A percentile compares a stretch with the other conserved stretches of the same genome.
These are phyloP conservation scores for Lycaon pictus DNA, from an alignment of 2,113 vertebrate genomes.

Conservation along the genomic window DNA sequence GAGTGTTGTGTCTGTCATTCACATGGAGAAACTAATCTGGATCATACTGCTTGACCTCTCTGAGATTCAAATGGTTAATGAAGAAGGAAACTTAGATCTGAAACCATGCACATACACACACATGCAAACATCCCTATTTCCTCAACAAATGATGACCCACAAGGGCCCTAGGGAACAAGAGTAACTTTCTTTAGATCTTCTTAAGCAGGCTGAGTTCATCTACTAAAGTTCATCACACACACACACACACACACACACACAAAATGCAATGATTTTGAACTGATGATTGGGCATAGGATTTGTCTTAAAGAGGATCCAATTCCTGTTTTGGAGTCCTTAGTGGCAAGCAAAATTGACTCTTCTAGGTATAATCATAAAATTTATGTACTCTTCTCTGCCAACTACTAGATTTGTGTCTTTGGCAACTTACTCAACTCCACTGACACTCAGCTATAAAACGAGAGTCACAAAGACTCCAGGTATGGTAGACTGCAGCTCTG, in stretches of 20 bases:
- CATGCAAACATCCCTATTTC: neutral
- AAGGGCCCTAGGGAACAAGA: neutral
- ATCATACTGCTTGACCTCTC: neutral
- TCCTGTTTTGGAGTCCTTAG: neutral
- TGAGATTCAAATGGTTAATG: neutral
- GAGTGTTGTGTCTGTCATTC: neutral
- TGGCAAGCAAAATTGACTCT: neutral
- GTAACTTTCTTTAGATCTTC: conserved; percentile 15
- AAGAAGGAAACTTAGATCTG: conserved; percentile 37
- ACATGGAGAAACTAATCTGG: neutral
- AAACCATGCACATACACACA: neutral
- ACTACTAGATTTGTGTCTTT: neutral
- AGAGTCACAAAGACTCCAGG: neutral
- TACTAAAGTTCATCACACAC: neutral
- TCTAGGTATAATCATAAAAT: neutral
- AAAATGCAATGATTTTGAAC: neutral
- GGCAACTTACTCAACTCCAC: neutral
- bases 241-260: too few species aligned
- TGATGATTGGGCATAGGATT: neutral
- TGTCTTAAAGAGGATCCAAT: conserved; percentile 21
- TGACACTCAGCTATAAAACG: neutral
- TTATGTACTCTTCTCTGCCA: neutral
- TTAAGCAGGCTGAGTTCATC: neutral
- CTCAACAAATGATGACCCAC: neutral
- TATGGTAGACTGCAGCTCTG: neutral